phyloP scores from a whole-genome alignment of 2,113 vertebrate genomes.

The Alethe castanea region DNA sequence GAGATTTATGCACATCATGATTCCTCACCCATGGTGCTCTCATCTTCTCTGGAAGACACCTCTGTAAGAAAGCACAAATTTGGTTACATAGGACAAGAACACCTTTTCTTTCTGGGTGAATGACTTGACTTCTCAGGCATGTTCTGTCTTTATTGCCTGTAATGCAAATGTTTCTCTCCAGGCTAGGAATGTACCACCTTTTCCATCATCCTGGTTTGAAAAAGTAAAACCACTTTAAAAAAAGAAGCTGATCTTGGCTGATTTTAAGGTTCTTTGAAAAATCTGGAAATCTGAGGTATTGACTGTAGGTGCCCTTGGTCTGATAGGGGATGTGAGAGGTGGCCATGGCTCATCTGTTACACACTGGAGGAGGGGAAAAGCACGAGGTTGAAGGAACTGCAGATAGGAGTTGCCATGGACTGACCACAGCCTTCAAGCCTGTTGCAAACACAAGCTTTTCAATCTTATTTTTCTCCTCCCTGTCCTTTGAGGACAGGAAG shows the following conservation, averaged over 20 bases:
- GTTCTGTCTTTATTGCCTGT: background rate
- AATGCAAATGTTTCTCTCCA: background rate
- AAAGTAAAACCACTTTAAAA: background rate
- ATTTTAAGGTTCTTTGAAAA: background rate
- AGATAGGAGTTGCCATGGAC: background rate
- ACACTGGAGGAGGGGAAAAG: background rate
- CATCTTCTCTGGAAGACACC: background rate
- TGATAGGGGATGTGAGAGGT: background rate
- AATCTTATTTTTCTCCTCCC: background rate
- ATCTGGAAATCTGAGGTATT: background rate
- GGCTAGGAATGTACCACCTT: background rate
- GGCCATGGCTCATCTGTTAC: background rate
- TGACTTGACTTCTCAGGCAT: background rate
- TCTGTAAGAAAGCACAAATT: background rate
- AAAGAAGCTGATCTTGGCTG: background rate
- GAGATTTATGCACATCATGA: rapidly evolving
- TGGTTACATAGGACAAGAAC: rapidly evolving
- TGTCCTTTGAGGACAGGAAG: background rate
- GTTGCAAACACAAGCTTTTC: background rate
- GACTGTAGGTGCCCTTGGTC: rapidly evolving
- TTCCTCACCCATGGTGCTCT: background rate
- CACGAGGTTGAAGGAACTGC: rapidly evolving
- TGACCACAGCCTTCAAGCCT: background rate
- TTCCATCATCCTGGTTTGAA: background rate
- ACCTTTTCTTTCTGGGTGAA: background rate